Base-by-base conservation (phyloP, 2,888 invertebrate genomes). In the Drosophila affinis region DNA sequence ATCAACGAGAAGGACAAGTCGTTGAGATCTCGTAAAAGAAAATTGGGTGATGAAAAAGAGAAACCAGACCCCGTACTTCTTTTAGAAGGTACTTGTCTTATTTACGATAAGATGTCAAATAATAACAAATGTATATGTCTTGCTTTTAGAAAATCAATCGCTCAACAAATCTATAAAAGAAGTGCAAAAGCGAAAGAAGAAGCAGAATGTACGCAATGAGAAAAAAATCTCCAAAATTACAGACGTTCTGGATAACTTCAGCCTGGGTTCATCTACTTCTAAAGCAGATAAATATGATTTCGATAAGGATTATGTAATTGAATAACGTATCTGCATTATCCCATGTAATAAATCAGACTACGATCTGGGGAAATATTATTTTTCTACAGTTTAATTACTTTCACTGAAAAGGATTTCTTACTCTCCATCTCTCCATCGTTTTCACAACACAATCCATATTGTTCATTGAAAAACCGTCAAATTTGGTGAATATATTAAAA, bases 151-250 rank as follows among this genome's bases (percentile, higher is more conserved):
- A 39, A 92, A 92, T 90, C 93, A 93, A 88, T 93, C 93, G 72
- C 87, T 94, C 17, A 95, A 95, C 85, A 93, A 94, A 87, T 81
- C 93, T 1, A 93, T 93, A 32, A 95, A 95, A 79, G 88, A 90
- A 9, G 58, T 84, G 14, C 88, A 90, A 32, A 94, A 94, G 90
- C 93, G 93, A 69, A 93, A 89, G 78, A 95, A 94, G 82, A 95
- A 95, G 81, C 92, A 93, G 32, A 91, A 91, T 74, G 92, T 92
- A 49, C 92, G 93, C 34, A 93, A 92, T 78, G 95, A 95, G 70
- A 95, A 95, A 90, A 93, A 94, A 77, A 94, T 96, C 0, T 90
- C 93, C 0, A 93, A 94, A 72, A 92, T 96, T 70, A 94, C 95
- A 0, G 93, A 93, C 61, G 94, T 95, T 24, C 90, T 96, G 61